Conservation (phyloP, 2,888 invertebrate genomes). For the Nemotelus nigrinus region DNA sequence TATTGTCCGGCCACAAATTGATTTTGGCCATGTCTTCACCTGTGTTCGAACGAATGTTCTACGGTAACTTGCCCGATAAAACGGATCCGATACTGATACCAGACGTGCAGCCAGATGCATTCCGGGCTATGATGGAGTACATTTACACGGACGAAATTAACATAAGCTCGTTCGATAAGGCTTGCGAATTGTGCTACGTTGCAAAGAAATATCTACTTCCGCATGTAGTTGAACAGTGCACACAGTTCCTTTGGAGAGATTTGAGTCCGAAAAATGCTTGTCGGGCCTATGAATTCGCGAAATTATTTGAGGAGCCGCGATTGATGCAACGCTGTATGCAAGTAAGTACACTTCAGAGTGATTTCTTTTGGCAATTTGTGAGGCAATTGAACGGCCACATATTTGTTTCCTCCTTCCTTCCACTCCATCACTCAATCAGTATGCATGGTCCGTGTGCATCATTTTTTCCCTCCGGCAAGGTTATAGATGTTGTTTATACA, state of each 20-base stretch:
- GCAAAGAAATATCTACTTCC: slow-evolving; percentile 91
- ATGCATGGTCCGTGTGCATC: too few relatives aligned
- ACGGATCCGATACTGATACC: slow-evolving; percentile 80
- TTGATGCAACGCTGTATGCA: slow-evolving; percentile 84
- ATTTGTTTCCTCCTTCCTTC: too few relatives aligned
- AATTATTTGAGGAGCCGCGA: slow-evolving; percentile 83
- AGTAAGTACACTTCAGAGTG: slow-evolving; percentile 62
- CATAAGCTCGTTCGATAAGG: slow-evolving; percentile 84
- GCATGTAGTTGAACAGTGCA: slow-evolving; percentile 83
- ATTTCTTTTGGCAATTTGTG: too few relatives aligned
- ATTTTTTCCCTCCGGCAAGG: too few relatives aligned
- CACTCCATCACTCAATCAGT: too few relatives aligned
- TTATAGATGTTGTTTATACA: too few relatives aligned
- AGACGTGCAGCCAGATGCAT: slow-evolving; percentile 88
- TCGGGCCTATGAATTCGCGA: slow-evolving; percentile 86
- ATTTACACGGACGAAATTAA: slow-evolving; percentile 85
- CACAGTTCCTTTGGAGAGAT: slow-evolving; percentile 81
- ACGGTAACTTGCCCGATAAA: slow-evolving; percentile 83
- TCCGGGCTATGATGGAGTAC: slow-evolving; percentile 82
- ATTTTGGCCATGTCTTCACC: slow-evolving; percentile 88
- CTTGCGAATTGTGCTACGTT: slow-evolving; percentile 86
- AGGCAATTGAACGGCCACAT: too few relatives aligned
- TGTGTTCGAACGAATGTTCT: slow-evolving; percentile 90
- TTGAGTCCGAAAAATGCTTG: slow-evolving; percentile 79
- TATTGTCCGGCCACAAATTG: slow-evolving; percentile 80